Percentiles rank a stretch among this genome's conserved stretches.
Conservation (phyloP, 2,888 invertebrate genomes). For the Apotomis betuletana region DNA sequence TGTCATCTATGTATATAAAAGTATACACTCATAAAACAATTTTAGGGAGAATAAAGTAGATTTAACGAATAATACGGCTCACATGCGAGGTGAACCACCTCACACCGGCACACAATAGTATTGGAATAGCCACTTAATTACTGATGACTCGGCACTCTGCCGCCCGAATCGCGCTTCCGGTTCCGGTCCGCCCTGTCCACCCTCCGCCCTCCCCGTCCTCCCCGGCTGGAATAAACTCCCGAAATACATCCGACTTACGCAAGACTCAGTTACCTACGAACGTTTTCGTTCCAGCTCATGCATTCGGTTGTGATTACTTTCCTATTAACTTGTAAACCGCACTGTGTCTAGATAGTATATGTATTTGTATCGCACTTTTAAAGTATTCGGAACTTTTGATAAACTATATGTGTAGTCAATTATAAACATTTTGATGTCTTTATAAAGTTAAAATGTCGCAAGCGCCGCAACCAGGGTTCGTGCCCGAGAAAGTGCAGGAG, state of each 20-base stretch:
- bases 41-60: neutral
- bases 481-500: conserved; percentile 76
- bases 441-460: conserved; percentile 65
- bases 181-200: conserved; percentile 11
- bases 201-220: conserved; percentile 15
- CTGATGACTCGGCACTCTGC: conserved; percentile 37
- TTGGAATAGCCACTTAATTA: conserved; percentile 35
- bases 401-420: conserved; percentile 63
- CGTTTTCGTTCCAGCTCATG: conserved; percentile 52
- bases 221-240: conserved; percentile 27
- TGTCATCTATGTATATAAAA: too few species aligned
- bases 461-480: conserved; percentile 73
- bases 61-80: neutral
- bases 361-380: conserved; percentile 43
- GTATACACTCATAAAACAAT: too few species aligned
- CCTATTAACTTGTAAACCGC: conserved; percentile 59
- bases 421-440: conserved; percentile 61
- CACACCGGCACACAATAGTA: conserved; percentile 16
- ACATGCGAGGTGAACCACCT: neutral
- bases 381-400: conserved; percentile 57
- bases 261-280: conserved; percentile 1
- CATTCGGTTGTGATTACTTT: conserved; percentile 74
- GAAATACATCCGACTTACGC: conserved; percentile 26
- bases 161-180: conserved; percentile 27
- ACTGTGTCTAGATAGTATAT: conserved; percentile 31